These are phyloP conservation scores for Caenorhabditis becei DNA, from an alignment of 2,888 invertebrate genomes.

Conservation along the genomic window DNA sequence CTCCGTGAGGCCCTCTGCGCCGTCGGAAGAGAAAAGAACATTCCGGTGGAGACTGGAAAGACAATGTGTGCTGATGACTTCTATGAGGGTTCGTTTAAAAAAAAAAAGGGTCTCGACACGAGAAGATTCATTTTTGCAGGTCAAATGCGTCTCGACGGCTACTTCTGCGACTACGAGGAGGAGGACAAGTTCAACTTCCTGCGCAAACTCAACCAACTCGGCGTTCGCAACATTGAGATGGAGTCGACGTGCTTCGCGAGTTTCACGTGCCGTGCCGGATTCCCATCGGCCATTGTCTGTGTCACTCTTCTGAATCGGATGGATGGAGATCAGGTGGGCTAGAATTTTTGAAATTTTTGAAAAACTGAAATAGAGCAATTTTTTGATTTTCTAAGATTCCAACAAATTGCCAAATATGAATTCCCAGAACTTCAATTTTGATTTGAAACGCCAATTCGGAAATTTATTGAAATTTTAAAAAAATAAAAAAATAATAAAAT, in stretches of 20 bases:
- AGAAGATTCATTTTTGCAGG: constrained; percentile 84
- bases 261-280: constrained; percentile 90
- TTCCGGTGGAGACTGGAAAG: constrained; percentile 89
- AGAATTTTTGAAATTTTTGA: neutral
- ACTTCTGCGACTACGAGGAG: constrained; percentile 94
- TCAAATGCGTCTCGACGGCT: constrained; percentile 95
- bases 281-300: constrained; percentile 90
- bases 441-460: no score
- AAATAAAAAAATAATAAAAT: no score
- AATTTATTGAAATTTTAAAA: no score
- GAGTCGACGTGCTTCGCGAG: constrained; percentile 95
- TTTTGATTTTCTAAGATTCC: no score
- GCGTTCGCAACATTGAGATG: constrained; percentile 94
- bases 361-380: no score
- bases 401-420: no score
- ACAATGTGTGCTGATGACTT: constrained; percentile 98
- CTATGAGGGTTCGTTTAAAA: constrained; percentile 88
- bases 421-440: no score
- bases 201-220: constrained; percentile 85
- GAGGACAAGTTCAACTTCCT: constrained; percentile 93
- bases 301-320: constrained; percentile 93
- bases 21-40: constrained; percentile 83
- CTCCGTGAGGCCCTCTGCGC: constrained; percentile 89
- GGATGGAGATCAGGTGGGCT: constrained; percentile 89
- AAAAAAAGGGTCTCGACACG: neutral